Evolutionary conservation across 2,888 invertebrate genomes (phyloP).

Genomic region (Plagodis dolabraria): DNA sequence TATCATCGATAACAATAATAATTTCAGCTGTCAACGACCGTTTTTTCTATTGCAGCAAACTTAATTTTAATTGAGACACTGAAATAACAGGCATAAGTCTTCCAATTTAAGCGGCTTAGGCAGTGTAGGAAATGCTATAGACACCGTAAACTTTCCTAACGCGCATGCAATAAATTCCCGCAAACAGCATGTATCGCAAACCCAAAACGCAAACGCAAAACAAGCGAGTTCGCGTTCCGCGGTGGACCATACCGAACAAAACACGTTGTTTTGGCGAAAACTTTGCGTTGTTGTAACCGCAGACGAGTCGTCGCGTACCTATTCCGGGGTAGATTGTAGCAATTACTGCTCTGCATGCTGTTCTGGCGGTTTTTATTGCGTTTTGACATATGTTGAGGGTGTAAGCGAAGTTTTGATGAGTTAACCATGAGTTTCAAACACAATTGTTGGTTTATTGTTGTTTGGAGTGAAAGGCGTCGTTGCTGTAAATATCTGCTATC

Average conservation of each 20-base stretch:
- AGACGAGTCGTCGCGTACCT: constrained; percentile 3
- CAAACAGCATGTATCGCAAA: constrained; percentile 23
- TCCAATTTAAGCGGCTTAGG: too few species aligned
- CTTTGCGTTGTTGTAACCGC: constrained; percentile 34
- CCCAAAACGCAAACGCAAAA: constrained; percentile 23
- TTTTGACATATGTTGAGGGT: constrained; percentile 15
- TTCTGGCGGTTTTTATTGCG: constrained; percentile 22
- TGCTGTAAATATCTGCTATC: too few species aligned
- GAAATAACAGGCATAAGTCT: too few species aligned
- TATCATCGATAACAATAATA: too few species aligned
- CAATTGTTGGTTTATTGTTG: too few species aligned
- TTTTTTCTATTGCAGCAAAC: too few species aligned
- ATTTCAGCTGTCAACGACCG: too few species aligned
- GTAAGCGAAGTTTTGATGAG: constrained; percentile 2
- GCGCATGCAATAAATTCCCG: constrained; percentile 23
- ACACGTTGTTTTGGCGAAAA: constrained; percentile 39
- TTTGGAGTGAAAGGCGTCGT: too few species aligned
- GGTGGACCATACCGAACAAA: constrained; percentile 12
- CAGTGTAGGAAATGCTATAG: neutral
- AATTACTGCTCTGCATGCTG: constrained; percentile 16
- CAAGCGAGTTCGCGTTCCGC: constrained; percentile 19
- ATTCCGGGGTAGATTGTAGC: constrained; percentile 12
- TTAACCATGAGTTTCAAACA: neutral
- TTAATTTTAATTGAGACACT: too few species aligned
- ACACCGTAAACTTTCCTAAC: constrained; percentile 20